These are phyloP conservation scores for Melinaea marsaeus DNA, from an alignment of 2,888 invertebrate genomes.

Conservation along the genomic window DNA sequence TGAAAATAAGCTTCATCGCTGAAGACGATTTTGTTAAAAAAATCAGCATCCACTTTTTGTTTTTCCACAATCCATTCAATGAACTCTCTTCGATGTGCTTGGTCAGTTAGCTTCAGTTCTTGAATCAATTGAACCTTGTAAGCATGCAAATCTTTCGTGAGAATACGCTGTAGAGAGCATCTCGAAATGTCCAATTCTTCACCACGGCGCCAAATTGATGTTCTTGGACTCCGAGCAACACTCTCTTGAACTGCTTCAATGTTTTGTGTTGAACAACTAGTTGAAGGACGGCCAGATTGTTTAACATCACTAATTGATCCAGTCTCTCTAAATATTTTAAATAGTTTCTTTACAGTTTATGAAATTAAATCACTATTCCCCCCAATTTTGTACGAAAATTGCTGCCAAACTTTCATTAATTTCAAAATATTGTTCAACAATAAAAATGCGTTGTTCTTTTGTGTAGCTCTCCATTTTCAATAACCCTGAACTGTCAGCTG, in stretches of 20 bases:
- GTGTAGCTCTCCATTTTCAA: constrained; percentile 1
- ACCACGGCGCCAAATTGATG: constrained; percentile 5
- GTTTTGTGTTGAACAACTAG: constrained; percentile 14
- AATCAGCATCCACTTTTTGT: constrained; percentile 10
- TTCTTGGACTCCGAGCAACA: constrained; percentile 1
- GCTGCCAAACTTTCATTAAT: constrained; percentile 3
- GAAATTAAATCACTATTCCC: constrained; percentile 1
- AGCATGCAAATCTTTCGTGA: constrained; percentile 17
- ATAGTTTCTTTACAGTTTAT: constrained; percentile 8
- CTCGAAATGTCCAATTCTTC: constrained; percentile 4
- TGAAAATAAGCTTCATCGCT: constrained; percentile 16
- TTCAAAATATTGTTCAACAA: neutral
- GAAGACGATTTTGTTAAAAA: constrained; percentile 15
- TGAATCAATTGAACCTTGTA: constrained; percentile 18
- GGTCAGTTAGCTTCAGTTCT: constrained; percentile 13
- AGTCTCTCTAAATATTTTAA: constrained; percentile 5
- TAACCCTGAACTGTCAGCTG: neutral
- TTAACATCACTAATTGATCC: constrained; percentile 4
- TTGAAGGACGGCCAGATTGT: constrained; percentile 7
- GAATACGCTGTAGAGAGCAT: constrained; percentile 13
- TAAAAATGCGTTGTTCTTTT: constrained; percentile 6
- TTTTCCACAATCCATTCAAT: neutral
- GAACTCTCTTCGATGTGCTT: constrained; percentile 1
- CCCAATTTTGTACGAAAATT: neutral
- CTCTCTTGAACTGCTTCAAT: constrained; percentile 14